Evolutionary conservation across 2,797 vertebrate genomes (phyloP).

Genomic region (Salmo trutta): DNA sequence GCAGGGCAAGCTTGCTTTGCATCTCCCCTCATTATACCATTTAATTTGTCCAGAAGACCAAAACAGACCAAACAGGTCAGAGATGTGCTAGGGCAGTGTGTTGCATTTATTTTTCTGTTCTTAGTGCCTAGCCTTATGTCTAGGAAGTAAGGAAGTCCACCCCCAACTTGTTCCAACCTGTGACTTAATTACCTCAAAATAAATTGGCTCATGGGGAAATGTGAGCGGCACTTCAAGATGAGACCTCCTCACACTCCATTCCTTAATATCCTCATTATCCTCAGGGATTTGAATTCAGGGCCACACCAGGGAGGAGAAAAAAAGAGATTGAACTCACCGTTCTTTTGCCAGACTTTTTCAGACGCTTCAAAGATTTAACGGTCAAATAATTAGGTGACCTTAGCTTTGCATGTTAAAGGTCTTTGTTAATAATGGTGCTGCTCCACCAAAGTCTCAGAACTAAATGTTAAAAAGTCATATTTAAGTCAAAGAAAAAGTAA

Average conservation of each 20-base stretch:
- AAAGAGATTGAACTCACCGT: conserved; percentile 29
- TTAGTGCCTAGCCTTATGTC: conserved; percentile 3
- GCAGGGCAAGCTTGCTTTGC: conserved; percentile 49
- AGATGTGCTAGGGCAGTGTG: conserved; percentile 24
- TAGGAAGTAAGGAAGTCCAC: conserved; percentile 13
- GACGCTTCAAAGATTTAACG: conserved; percentile 40
- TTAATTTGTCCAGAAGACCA: conserved; percentile 65
- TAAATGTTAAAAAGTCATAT: conserved; percentile 2
- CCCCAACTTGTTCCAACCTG: conserved; percentile 42
- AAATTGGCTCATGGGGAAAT: conserved; percentile 60
- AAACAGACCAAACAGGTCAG: conserved; percentile 43
- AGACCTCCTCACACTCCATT: conserved; percentile 53
- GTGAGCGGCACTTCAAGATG: conserved; percentile 62
- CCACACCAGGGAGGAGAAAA: conserved; percentile 11
- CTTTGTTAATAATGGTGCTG: conserved; percentile 37
- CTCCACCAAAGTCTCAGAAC: conserved; percentile 27
- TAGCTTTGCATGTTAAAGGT: conserved; percentile 38
- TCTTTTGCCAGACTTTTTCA: conserved; percentile 27
- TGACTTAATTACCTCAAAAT: conserved; percentile 66
- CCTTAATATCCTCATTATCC: conserved; percentile 66
- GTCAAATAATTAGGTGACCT: conserved; percentile 46
- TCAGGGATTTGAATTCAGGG: conserved; percentile 55
- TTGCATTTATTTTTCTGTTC: background rate
- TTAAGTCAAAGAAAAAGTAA: background rate
- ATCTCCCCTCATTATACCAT: conserved; percentile 60